Conservation (phyloP, 2,113 vertebrate genomes). For the Macquaria australasica region DNA sequence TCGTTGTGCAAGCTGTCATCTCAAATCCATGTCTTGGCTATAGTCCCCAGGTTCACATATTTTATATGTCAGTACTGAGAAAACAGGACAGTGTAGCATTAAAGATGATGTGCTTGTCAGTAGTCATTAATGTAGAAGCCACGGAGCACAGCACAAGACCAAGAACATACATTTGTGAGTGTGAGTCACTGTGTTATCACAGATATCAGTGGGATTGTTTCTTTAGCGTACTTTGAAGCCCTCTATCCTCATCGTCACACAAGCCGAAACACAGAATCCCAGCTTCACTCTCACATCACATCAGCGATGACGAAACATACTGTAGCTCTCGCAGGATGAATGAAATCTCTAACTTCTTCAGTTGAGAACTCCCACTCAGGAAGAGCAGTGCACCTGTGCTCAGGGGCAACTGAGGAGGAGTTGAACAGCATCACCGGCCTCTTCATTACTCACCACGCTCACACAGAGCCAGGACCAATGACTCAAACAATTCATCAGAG, state of each 20-base stretch:
- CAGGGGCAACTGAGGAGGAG: slow-evolving; percentile 52
- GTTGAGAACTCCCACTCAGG: slow-evolving; percentile 61
- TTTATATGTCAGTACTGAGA: slow-evolving; percentile 39
- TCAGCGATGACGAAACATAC: neutral
- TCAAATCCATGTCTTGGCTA: slow-evolving; percentile 36
- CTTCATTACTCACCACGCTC: slow-evolving; percentile 67
- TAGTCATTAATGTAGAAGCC: slow-evolving; percentile 34
- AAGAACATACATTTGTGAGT: slow-evolving; percentile 5
- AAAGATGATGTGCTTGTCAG: slow-evolving; percentile 45
- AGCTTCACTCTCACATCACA: slow-evolving; percentile 6
- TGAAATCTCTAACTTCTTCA: slow-evolving; percentile 51
- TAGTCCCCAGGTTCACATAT: slow-evolving; percentile 46
- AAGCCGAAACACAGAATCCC: slow-evolving; percentile 16
- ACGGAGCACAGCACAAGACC: neutral
- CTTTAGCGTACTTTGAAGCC: neutral
- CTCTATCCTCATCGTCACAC: neutral
- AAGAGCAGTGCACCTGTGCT: slow-evolving; percentile 52
- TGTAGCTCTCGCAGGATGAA: slow-evolving; percentile 55
- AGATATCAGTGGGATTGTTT: neutral
- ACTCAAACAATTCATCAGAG: slow-evolving; percentile 65
- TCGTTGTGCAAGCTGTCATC: slow-evolving; percentile 54
- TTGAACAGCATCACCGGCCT: slow-evolving; percentile 42
- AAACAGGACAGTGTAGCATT: slow-evolving; percentile 22
- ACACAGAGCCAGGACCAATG: slow-evolving; percentile 42
- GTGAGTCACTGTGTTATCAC: neutral